phyloP scores from a whole-genome alignment of 2,888 invertebrate genomes.

The Thumatha senex region DNA sequence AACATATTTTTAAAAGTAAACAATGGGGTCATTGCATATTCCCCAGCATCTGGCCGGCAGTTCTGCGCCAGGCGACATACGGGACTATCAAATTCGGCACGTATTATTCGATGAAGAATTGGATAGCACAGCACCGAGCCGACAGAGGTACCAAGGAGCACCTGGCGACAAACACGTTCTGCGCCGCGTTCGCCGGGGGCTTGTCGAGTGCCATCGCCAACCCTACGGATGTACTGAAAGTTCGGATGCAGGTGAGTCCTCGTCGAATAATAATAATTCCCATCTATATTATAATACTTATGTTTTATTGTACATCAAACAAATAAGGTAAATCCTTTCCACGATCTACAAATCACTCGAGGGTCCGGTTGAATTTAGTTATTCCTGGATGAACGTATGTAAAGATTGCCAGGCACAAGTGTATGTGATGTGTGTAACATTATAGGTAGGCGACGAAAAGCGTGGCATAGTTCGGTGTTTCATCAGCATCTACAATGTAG shows the following conservation, averaged over 20 bases:
- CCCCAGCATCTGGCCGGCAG: constrained; percentile 94
- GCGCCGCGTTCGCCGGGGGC: constrained; percentile 94
- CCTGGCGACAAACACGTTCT: constrained; percentile 88
- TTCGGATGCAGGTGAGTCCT: constrained; percentile 92
- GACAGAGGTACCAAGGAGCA: constrained; percentile 79
- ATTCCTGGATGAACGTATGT: no score
- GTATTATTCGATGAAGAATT: constrained; percentile 94
- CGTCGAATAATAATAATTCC: no score
- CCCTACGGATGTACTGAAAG: constrained; percentile 98
- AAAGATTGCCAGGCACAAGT: no score
- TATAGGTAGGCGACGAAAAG: constrained; percentile 81
- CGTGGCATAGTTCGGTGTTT: constrained; percentile 90
- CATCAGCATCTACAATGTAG: constrained; percentile 90
- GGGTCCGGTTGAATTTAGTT: no score
- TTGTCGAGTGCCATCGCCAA: constrained; percentile 97
- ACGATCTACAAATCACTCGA: no score
- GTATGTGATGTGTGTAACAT: no score
- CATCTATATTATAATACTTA: no score
- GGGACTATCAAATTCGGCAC: constrained; percentile 98
- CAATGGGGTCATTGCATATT: no score
- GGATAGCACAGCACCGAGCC: constrained; percentile 82
- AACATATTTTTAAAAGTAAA: no score
- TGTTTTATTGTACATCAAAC: neutral
- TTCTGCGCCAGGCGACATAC: constrained; percentile 96
- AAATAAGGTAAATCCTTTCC: no score